Base-by-base conservation (phyloP, 2,113 vertebrate species). In the Takifugu flavidus region DNA sequence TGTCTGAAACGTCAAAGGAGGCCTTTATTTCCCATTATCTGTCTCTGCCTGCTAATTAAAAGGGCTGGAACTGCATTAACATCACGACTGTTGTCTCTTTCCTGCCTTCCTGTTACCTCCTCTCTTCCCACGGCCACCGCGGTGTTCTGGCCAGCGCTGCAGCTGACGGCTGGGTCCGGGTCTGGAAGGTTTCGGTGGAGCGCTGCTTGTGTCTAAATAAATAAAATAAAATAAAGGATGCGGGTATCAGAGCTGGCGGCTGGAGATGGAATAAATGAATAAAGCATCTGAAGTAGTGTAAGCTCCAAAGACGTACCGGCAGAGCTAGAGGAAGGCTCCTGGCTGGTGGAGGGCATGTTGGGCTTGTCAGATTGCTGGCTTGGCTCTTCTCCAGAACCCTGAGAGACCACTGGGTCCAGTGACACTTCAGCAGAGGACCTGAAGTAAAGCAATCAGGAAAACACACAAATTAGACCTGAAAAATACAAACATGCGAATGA, bases 241-340 rank as follows among this genome's bases (percentile, higher is more conserved):
- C 13, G 0, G 3, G 0, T 29, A 8, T 71, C 13, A 60, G 25
- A 53, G 13, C 26, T 6, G 26, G 4, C 0, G 11, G 55, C 13
- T 25, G 2, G 49, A 47, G 2, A 0, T 12, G 20, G 34, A 39
- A 39, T 39, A 39, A 39, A 39, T 39, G 34, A 11, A 39, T 39
- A 39, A 11, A 20, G 11, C 11, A 11, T 39, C 7, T 39, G 34
- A 39, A 6, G 11, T 39, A 39, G 20, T 39, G 34, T 39, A 8
- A 39, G 34, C 34, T 39, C 20, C 1, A 14, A 3, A 11, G 8
- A n/a, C n/a, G 26, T 64, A 90, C 90, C 95, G 78, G 95, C 93
- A 45, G 93, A 97, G 80, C 95, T 98, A 0, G 95, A 97, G 15
- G 96, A 94, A 20, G 95, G 95, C 67, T 98, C 96, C 81, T 98